phyloP scores from a whole-genome alignment of 2,888 invertebrate species.

The Cabera pusaria region DNA sequence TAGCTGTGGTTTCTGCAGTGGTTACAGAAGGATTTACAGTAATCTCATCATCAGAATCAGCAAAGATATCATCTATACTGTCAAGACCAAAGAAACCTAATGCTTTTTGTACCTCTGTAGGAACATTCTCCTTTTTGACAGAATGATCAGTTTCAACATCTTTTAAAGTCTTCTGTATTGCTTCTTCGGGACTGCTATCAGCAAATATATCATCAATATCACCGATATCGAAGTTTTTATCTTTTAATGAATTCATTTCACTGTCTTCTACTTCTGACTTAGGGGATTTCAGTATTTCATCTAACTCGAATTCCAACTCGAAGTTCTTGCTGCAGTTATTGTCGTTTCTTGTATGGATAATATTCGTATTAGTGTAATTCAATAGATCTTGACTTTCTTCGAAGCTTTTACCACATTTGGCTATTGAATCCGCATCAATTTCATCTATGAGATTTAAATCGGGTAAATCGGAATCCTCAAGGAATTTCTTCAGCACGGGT shows the following conservation, averaged over 20 bases:
- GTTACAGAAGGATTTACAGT: too few relatives aligned
- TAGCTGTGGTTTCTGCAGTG: too few relatives aligned
- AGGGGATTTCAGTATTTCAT: constrained; percentile 28
- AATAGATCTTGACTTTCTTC: constrained; percentile 23
- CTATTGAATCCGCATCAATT: constrained; percentile 48
- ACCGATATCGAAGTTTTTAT: constrained; percentile 68
- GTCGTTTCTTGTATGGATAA: too few relatives aligned
- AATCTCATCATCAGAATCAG: constrained; percentile 53
- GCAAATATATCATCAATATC: constrained; percentile 73
- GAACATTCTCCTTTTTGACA: constrained; percentile 4
- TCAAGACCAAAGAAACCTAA: constrained; percentile 70
- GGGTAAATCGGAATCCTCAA: constrained; percentile 51
- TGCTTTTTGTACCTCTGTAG: constrained; percentile 40
- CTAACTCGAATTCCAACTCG: constrained; percentile 46
- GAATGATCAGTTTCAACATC: constrained; percentile 1
- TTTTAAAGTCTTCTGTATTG: constrained; percentile 4
- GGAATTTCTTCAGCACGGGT: constrained; percentile 34
- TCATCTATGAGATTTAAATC: constrained; percentile 60
- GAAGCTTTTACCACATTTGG: constrained; percentile 41
- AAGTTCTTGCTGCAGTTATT: constrained; percentile 33
- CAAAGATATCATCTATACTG: constrained; percentile 76
- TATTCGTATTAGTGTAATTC: constrained; percentile 5
- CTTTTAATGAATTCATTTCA: constrained; percentile 24
- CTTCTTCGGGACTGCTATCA: constrained; percentile 37
- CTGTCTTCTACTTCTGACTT: constrained; percentile 24